phyloP scores from a whole-genome alignment of 2,888 invertebrate species.

The Theretra japonica region DNA sequence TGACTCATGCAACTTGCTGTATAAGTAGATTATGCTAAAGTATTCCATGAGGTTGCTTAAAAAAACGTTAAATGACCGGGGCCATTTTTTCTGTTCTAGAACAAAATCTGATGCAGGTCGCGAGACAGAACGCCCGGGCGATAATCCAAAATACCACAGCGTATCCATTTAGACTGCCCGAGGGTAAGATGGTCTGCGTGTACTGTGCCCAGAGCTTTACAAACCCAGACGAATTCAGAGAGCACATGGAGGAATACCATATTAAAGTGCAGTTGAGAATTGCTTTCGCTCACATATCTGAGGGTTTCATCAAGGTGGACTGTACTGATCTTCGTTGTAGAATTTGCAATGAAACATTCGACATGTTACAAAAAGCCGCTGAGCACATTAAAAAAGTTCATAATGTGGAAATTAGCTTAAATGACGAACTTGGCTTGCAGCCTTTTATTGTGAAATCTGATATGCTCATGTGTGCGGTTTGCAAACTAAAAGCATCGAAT shows the following conservation, averaged over 20 bases:
- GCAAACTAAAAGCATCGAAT: conserved; percentile 53
- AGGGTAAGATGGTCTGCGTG: conserved; percentile 71
- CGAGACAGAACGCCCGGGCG: conserved; percentile 73
- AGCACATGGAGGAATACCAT: conserved; percentile 47
- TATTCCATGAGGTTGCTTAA: conserved; percentile 52
- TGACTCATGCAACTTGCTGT: not conserved
- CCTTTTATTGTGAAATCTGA: conserved; percentile 51
- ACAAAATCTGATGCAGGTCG: conserved; percentile 61
- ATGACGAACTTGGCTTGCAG: conserved; percentile 59
- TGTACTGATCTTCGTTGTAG: conserved; percentile 63
- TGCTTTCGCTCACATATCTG: conserved; percentile 47
- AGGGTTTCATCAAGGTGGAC: conserved; percentile 58
- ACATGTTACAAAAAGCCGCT: conserved; percentile 50
- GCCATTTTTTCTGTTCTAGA: conserved; percentile 80
- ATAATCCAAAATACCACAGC: conserved; percentile 74
- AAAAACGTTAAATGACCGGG: conserved; percentile 60
- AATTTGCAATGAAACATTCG: conserved; percentile 51
- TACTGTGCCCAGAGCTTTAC: conserved; percentile 71
- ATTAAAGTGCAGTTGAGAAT: conserved; percentile 37
- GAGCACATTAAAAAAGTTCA: conserved; percentile 56
- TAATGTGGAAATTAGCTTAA: conserved; percentile 49
- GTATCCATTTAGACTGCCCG: conserved; percentile 75
- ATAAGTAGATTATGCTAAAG: not conserved
- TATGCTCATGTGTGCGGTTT: conserved; percentile 57
- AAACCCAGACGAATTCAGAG: conserved; percentile 55